These are phyloP conservation scores for Eubucco bourcierii DNA, from an alignment of 2,113 vertebrate species.

Conservation along the genomic window DNA sequence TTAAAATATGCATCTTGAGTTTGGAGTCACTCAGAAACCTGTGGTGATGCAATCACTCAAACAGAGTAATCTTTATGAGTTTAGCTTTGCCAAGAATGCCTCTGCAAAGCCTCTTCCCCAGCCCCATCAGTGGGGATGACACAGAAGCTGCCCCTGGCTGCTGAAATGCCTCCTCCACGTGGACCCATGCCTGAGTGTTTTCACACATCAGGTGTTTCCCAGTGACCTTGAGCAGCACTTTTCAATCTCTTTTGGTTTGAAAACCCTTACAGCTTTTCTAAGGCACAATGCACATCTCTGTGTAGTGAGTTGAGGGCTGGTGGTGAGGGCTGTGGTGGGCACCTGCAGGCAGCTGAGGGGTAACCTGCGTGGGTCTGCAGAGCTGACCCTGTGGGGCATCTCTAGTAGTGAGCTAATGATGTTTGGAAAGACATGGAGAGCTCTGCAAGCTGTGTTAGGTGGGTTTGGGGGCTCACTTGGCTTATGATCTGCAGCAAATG, in stretches of 20 bases:
- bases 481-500: background rate
- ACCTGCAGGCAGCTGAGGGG: background rate
- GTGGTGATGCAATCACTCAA: constrained; percentile 36
- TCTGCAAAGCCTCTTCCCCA: background rate
- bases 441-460: background rate
- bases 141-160: background rate
- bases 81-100: background rate
- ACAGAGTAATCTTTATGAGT: constrained; percentile 15
- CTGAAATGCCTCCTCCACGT: background rate
- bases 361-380: background rate
- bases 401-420: background rate
- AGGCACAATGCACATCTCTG: rapidly evolving
- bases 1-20: constrained; percentile 38
- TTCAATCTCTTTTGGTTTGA: background rate
- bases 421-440: background rate
- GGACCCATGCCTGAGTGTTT: background rate
- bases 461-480: background rate
- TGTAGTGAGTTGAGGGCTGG: rapidly evolving
- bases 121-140: background rate
- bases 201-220: background rate
- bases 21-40: constrained; percentile 49
- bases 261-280: background rate
- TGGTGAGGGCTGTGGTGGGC: background rate
- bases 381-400: background rate
- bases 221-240: background rate